Percentiles rank a stretch among this genome's conserved stretches.
Evolutionary conservation across 1,140 invertebrate species (phyloP).

Genomic region (Chelonus insularis): DNA sequence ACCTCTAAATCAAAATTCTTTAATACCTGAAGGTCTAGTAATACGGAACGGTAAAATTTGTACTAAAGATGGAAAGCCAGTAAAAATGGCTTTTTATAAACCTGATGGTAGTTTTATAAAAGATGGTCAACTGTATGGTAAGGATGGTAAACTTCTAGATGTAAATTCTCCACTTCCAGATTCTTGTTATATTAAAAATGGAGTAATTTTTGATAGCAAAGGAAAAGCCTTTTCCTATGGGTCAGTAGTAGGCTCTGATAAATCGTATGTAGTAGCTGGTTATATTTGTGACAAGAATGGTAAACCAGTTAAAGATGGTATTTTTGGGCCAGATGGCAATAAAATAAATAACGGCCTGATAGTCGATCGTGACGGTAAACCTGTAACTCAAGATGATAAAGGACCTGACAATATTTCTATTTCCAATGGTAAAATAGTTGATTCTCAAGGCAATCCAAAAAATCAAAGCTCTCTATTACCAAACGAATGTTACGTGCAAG

Average conservation of each 20-base stretch:
- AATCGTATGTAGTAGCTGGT: constrained; percentile 51
- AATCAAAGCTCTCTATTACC: constrained; percentile 50
- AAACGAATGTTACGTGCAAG: constrained; percentile 53
- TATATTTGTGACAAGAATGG: constrained; percentile 48
- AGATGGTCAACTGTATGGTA: constrained; percentile 51
- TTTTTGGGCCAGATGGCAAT: constrained; percentile 52
- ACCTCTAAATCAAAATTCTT: constrained; percentile 48
- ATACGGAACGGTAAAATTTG: constrained; percentile 52
- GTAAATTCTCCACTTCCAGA: constrained; percentile 44
- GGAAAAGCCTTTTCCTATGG: constrained; percentile 47
- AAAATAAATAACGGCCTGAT: constrained; percentile 52
- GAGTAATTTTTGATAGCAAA: constrained; percentile 46
- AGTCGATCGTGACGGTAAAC: constrained; percentile 48
- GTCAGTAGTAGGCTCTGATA: constrained; percentile 52
- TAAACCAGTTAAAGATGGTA: constrained; percentile 44
- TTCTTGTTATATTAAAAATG: constrained; percentile 50
- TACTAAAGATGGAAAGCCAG: constrained; percentile 47
- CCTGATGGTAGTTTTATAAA: constrained; percentile 53
- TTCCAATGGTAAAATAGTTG: constrained; percentile 51
- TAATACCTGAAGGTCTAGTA: constrained; percentile 48
- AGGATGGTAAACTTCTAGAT: constrained; percentile 47
- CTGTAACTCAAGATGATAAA: constrained; percentile 50
- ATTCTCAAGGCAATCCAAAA: constrained; percentile 43
- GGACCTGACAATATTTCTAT: constrained; percentile 48
- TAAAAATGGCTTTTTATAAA: constrained; percentile 52